Base-by-base conservation (phyloP, 2,888 invertebrate species). In the Dione juno region DNA sequence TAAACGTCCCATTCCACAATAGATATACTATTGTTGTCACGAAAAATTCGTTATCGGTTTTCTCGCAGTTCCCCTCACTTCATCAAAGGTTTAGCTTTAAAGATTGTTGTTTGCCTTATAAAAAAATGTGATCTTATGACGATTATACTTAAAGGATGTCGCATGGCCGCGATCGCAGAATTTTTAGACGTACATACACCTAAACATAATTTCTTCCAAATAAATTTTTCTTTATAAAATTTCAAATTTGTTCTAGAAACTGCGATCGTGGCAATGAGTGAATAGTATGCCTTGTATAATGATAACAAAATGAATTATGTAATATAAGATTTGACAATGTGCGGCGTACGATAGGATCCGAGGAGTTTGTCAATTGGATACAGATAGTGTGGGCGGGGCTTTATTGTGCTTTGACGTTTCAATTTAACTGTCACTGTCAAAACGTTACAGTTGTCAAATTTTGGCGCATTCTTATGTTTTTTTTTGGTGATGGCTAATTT, bases 81-180 rank as follows among this genome's bases (percentile, higher is more conserved):
- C 87, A 87, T 87, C 85, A 88, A 90, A 89, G 87, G 89, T 90
- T 90, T 92, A 93, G 92, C 92, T 92, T 92, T 92, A 92, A 92
- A 86, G 79, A 92, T 92, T 92, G 92, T 93, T 92, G 92, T 93
- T 92, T 92, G 93, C 92, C 93, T 93, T 93, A 92, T 88, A 88
- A 87, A 87, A 87, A 88, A 93, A 91, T 92, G 92, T 93, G 93
- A 92, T 93, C 91, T 92, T 92, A 90, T 90, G 92, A 92, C 87
- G 89, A 87, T 87, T 92, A 88, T 90, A 91, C 88, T 88, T 86
- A 84, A 90, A 87, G 85, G 89, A 83, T 87, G 84, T 85, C 82
- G 82, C 82, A 80, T 81, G 77, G 83, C 80, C 81, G 87, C 82
- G 82, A 77, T 74, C 83, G 85, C 81, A 82, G 82, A 16, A 1